phyloP scores from a whole-genome alignment of 2,113 vertebrate species.

The Sander vitreus region DNA sequence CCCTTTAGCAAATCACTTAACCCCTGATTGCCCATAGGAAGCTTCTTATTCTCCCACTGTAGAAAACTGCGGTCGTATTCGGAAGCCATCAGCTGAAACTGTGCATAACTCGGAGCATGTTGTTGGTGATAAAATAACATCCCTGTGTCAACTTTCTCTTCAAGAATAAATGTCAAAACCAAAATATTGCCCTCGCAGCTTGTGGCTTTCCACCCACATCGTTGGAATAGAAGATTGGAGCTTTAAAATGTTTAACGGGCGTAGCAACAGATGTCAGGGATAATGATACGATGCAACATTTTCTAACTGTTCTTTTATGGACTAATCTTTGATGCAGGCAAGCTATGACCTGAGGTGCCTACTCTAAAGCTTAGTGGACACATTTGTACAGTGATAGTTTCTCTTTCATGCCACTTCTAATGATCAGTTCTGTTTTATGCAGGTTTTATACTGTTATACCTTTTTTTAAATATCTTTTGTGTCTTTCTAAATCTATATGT shows the following conservation, averaged over 20 bases:
- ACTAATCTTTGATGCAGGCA: conserved; percentile 54
- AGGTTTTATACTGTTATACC: neutral
- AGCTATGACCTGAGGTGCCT: conserved; percentile 43
- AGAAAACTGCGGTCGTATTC: neutral
- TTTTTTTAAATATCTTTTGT: neutral
- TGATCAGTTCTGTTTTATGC: neutral
- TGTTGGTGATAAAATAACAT: neutral
- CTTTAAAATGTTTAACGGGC: conserved; percentile 57
- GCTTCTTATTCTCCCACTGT: conserved; percentile 3
- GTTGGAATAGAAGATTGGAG: conserved; percentile 27
- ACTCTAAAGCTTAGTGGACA: conserved; percentile 29
- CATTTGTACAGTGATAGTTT: neutral
- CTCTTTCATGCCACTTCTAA: conserved; percentile 1
- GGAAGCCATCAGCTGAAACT: neutral
- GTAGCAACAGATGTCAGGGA: conserved; percentile 66
- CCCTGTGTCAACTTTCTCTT: conserved; percentile 8
- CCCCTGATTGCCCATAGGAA: conserved; percentile 32
- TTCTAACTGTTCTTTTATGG: conserved; percentile 58
- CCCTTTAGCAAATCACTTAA: conserved; percentile 64
- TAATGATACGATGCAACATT: conserved; percentile 54
- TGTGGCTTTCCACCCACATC: conserved; percentile 44
- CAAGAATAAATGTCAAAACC: conserved; percentile 43
- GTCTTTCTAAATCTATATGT: neutral
- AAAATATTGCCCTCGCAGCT: conserved; percentile 38
- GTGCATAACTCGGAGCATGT: neutral